Evolutionary conservation across 2,113 vertebrate genomes (phyloP), one percentile per base, ranked within the genome.

Genomic region (Petrocephalus microphthalmus): DNA sequence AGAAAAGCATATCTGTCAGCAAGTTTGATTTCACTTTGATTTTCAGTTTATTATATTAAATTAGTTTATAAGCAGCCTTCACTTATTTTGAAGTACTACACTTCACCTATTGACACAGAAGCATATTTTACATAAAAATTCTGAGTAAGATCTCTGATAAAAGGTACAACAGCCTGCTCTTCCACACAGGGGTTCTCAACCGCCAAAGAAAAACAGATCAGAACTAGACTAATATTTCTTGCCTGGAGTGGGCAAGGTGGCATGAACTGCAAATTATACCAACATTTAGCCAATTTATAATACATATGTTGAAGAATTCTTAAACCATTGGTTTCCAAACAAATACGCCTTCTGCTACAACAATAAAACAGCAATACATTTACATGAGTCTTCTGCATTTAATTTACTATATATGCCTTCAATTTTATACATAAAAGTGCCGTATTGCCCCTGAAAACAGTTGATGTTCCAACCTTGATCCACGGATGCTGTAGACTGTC

Each of bases 401-500:
- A 42, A 78, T 51, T 54, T n/a, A 67, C 25, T 67, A 25, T 29
- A 64, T 5, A 51, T 2, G 8, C 45, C 49, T 85, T 85, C 8
- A 53, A 29, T 53, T 33, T 15, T 53, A 56, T 85, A 33, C 15
- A 29, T 49, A 25, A 47, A 83, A 37, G 52, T 15, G 52, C 15
- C 20, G 13, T 49, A 85, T 7, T 54, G 84, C 5, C 52, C 84
- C 25, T 49, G 81, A 83, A n/a, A 83, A 11, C 3, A n/a, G 20
- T 11, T 51, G 51, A 85, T 37, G 37, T n/a, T 86, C 95, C 90
- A 86, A 98, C 98, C 97, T 99, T 99, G 92, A 99, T 99, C 98
- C 98, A 99, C 87, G 98, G 97, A 88, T 99, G 98, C 89, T 96
- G 97, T 47, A 99, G 95, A 93, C 97, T 98, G 89, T 99, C 98